Conservation (phyloP, 2,113 vertebrate species). For the Reinhardtius hippoglossoides region DNA sequence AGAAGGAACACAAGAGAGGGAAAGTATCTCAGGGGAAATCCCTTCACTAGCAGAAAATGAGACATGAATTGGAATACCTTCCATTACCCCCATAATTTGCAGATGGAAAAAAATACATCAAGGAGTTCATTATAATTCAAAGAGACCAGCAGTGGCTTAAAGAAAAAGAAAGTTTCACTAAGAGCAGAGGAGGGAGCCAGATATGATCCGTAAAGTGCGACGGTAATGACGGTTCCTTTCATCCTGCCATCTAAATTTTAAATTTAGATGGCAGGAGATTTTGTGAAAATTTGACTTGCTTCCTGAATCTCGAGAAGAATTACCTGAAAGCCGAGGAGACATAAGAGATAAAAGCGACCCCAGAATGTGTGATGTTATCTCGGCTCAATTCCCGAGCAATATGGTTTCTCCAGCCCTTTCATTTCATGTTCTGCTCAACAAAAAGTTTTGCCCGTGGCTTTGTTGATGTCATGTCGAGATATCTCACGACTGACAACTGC, state of each 20-base stretch:
- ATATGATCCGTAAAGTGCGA: constrained; percentile 52
- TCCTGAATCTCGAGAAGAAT: constrained; percentile 15
- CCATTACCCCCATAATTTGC: constrained; percentile 72
- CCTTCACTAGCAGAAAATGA: constrained; percentile 73
- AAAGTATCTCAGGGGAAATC: constrained; percentile 76
- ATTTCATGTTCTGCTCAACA: not conserved
- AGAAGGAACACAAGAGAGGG: constrained; percentile 53
- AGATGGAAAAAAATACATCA: constrained; percentile 76
- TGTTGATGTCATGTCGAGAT: not conserved
- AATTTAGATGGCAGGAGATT: constrained; percentile 56
- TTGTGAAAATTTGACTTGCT: constrained; percentile 45
- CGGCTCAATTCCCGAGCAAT: constrained; percentile 6
- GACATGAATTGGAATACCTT: constrained; percentile 69
- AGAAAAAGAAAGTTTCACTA: constrained; percentile 40
- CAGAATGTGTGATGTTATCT: constrained; percentile 38
- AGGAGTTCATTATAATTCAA: constrained; percentile 66
- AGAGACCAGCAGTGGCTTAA: constrained; percentile 37
- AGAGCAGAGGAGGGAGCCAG: constrained; percentile 23
- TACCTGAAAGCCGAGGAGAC: constrained; percentile 1
- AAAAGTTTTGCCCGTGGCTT: constrained; percentile 6
- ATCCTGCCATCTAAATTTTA: constrained; percentile 47
- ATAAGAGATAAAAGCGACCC: constrained; percentile 45
- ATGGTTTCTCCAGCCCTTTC: constrained; percentile 1
- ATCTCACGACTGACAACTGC: not conserved
- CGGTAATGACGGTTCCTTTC: constrained; percentile 59